A percentile compares a stretch with the other conserved stretches of the same genome.
Conservation (phyloP, 2,888 invertebrate genomes). For the Spisula subtruncata region DNA sequence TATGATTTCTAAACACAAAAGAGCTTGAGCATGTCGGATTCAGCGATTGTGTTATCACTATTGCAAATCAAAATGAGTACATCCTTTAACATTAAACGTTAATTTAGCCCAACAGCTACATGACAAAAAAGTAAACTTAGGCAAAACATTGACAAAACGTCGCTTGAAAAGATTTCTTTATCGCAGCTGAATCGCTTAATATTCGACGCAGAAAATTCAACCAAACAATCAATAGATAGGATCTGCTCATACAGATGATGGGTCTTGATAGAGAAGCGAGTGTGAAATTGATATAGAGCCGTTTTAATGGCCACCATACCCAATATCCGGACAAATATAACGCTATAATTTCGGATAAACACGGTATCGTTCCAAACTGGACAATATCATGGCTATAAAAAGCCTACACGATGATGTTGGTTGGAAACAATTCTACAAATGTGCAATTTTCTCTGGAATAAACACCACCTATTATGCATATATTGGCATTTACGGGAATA, state of each 20-base stretch:
- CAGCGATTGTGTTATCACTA: constrained; percentile 9
- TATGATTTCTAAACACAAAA: constrained; percentile 28
- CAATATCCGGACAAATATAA: constrained; percentile 12
- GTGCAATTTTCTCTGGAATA: neutral
- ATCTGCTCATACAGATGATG: constrained; percentile 40
- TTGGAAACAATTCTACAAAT: neutral
- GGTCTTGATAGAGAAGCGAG: constrained; percentile 36
- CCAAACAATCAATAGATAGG: constrained; percentile 50
- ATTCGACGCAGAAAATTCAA: constrained; percentile 59
- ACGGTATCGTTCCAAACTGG: neutral
- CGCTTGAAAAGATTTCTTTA: constrained; percentile 34
- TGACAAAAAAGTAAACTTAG: constrained; percentile 26
- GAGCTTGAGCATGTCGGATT: neutral
- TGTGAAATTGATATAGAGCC: constrained; percentile 47
- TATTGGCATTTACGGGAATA: too few species aligned
- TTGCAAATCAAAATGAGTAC: constrained; percentile 18
- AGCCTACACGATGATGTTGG: neutral
- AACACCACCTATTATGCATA: neutral
- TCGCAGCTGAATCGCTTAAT: constrained; percentile 37
- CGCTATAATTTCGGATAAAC: constrained; percentile 14
- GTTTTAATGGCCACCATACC: constrained; percentile 35
- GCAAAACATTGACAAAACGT: constrained; percentile 25
- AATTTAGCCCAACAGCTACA: constrained; percentile 23
- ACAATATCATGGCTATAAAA: neutral
- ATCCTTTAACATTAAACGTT: constrained; percentile 28